phyloP scores from a whole-genome alignment of 2,888 invertebrate species.

The Lithophane ornitopus region DNA sequence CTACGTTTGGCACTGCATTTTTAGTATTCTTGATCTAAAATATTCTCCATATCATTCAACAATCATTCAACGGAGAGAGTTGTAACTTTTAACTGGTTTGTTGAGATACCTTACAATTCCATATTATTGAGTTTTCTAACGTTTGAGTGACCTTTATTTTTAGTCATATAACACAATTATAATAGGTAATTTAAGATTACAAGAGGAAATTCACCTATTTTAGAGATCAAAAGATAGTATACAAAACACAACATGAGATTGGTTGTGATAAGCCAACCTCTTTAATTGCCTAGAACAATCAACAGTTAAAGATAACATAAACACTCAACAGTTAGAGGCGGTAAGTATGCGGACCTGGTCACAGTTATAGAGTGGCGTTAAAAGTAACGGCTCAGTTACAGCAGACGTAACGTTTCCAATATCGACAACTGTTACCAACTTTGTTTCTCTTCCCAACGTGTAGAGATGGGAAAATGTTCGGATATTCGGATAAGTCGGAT shows the following conservation, averaged over 20 bases:
- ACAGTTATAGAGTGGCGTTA: conserved; percentile 70
- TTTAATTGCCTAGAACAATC: conserved; percentile 54
- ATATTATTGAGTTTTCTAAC: too few species aligned
- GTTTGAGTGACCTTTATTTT: not conserved
- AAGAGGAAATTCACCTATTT: not conserved
- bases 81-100: not conserved
- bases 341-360: conserved; percentile 65
- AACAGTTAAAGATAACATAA: conserved; percentile 61
- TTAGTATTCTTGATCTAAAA: not conserved
- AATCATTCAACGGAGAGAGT: not conserved
- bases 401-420: conserved; percentile 74
- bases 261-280: conserved; percentile 11
- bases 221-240: not conserved
- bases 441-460: conserved; percentile 61
- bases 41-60: not conserved
- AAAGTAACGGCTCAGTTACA: conserved; percentile 75
- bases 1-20: not conserved
- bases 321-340: conserved; percentile 42
- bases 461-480: conserved; percentile 55
- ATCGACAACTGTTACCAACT: conserved; percentile 68
- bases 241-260: conserved; percentile 4
- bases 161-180: not conserved
- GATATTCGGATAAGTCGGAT: conserved; percentile 37
- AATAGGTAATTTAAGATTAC: not conserved
- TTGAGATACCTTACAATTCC: not conserved